Evolutionary conservation across 92 coral and sea anemone genomes (phyloP).

Genomic region (Epizoanthus rinbou): DNA sequence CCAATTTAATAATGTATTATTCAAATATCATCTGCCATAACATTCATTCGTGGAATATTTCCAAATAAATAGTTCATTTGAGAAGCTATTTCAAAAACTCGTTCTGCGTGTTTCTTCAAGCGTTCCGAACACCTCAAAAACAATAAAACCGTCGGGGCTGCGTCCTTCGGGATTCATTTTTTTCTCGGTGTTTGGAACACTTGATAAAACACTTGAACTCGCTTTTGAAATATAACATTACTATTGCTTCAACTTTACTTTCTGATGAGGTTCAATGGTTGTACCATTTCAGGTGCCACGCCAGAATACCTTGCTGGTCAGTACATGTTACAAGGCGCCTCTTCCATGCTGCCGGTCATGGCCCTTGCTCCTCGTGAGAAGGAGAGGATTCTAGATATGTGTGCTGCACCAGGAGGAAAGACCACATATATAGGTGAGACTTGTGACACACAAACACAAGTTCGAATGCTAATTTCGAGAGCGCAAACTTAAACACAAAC

Average conservation of each 20-base stretch:
- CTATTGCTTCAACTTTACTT: background rate
- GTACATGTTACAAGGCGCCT: constrained; percentile 95
- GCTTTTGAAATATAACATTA: background rate
- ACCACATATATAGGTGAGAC: constrained; percentile 90
- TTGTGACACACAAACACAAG: background rate
- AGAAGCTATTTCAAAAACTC: too few species aligned
- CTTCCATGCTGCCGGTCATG: constrained; percentile 97
- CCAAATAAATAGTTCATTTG: too few species aligned
- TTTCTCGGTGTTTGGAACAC: too few species aligned
- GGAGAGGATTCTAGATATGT: constrained; percentile 93
- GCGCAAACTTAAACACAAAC: background rate
- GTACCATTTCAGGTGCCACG: constrained; percentile 79
- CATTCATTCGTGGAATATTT: too few species aligned
- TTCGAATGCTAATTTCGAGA: too few species aligned
- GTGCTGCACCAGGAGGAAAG: constrained; percentile 99
- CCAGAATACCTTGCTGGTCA: constrained; percentile 98
- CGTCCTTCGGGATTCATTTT: too few species aligned
- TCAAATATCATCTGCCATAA: too few species aligned
- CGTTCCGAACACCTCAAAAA: too few species aligned
- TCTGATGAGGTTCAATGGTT: background rate
- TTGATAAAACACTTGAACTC: too few species aligned
- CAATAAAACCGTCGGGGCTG: too few species aligned
- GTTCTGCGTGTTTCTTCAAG: too few species aligned
- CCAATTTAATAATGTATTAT: too few species aligned
- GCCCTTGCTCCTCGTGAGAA: constrained; percentile 97